A percentile compares a stretch with the other conserved stretches of the same genome.
These are phyloP conservation scores for Drosophila demipolita DNA, from an alignment of 2,888 invertebrate genomes.

Conservation along the genomic window DNA sequence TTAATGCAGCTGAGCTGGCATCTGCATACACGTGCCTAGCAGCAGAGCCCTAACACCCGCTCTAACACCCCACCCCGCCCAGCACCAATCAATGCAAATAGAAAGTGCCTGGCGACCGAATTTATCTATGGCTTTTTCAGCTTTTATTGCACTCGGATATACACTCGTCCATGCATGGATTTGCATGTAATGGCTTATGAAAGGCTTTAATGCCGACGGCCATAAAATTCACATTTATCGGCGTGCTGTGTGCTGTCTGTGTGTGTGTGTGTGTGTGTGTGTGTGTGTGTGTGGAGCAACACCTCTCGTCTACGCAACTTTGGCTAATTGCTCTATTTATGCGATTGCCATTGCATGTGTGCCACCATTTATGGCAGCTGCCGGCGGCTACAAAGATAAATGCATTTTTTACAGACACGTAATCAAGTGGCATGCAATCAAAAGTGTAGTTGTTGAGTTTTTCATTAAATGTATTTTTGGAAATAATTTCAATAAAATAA, in stretches of 20 bases:
- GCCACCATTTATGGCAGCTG: slow-evolving; percentile 42
- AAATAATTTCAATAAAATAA: slow-evolving; percentile 17
- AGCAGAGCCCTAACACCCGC: background rate
- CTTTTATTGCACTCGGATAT: slow-evolving; percentile 27
- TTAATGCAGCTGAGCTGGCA: slow-evolving; percentile 69
- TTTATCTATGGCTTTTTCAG: slow-evolving; percentile 18
- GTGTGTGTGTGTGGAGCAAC: slow-evolving; percentile 19
- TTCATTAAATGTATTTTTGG: background rate
- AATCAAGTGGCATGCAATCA: slow-evolving; percentile 36
- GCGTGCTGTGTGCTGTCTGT: slow-evolving; percentile 8
- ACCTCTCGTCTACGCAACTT: slow-evolving; percentile 61
- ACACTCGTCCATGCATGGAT: slow-evolving; percentile 4
- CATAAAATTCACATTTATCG: slow-evolving; percentile 31
- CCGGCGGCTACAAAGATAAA: slow-evolving; percentile 46
- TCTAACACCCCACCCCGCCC: background rate
- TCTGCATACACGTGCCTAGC: slow-evolving; percentile 35
- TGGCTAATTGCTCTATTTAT: slow-evolving; percentile 60
- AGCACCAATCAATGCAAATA: slow-evolving; percentile 43
- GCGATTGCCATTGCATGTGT: slow-evolving; percentile 55
- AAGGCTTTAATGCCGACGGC: slow-evolving; percentile 37
- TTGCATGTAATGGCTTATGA: slow-evolving; percentile 21
- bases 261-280: background rate
- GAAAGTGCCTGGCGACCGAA: slow-evolving; percentile 21
- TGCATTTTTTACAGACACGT: slow-evolving; percentile 38
- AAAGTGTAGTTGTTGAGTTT: background rate